Evolutionary conservation across 2,888 invertebrate genomes (phyloP).

Genomic region (Dasysyrphus albostriatus): DNA sequence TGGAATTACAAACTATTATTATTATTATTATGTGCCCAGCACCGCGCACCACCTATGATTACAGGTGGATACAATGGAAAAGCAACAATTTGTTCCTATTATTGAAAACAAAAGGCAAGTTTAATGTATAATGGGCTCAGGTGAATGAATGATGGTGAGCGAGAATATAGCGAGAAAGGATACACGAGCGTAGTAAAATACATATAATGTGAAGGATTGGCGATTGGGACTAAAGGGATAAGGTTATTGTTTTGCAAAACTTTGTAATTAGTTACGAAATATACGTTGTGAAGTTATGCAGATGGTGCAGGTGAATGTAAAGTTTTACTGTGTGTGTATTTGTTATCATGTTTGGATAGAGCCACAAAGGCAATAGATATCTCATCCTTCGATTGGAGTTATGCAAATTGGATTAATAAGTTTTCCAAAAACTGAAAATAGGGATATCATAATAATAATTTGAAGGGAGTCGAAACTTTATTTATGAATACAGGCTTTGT

Average conservation of each 20-base stretch:
- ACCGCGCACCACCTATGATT: slow-evolving; percentile 24
- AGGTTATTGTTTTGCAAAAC: slow-evolving; percentile 50
- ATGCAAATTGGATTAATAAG: slow-evolving; percentile 10
- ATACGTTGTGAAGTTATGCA: slow-evolving; percentile 50
- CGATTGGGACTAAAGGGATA: slow-evolving; percentile 38
- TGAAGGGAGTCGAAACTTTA: neutral
- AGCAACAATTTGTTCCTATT: slow-evolving; percentile 44
- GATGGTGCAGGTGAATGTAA: slow-evolving; percentile 23
- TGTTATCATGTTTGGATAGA: neutral
- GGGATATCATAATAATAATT: neutral
- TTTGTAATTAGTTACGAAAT: slow-evolving; percentile 61
- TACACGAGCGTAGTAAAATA: neutral
- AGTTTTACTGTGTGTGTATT: neutral
- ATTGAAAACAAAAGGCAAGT: slow-evolving; percentile 32
- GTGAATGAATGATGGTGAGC: neutral
- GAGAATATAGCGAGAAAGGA: neutral
- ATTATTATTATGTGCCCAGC: slow-evolving; percentile 42
- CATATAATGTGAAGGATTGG: neutral
- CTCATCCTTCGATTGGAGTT: slow-evolving; percentile 6
- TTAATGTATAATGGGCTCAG: slow-evolving; percentile 16
- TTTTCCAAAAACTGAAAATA: neutral
- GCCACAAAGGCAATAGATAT: neutral
- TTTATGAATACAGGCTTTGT: neutral
- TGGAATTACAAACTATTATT: slow-evolving; percentile 54
- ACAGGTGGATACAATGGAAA: slow-evolving; percentile 22